Percentiles rank a stretch among this genome's conserved stretches.
Conservation (phyloP, 2,113 vertebrate species). For the Toxostoma redivivum region DNA sequence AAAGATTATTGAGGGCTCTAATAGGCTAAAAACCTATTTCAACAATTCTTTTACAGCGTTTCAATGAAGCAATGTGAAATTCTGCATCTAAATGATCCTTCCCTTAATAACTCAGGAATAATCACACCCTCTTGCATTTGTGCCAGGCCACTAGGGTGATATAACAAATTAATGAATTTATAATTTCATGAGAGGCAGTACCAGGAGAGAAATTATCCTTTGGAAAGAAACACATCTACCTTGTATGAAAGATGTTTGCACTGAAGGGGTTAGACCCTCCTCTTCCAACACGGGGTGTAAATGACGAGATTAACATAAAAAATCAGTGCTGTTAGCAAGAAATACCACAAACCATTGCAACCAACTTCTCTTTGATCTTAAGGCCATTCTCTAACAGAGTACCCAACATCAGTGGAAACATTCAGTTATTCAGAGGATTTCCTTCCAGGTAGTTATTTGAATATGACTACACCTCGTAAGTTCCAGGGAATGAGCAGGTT, state of each 20-base stretch:
- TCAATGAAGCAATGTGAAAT: slow-evolving; percentile 4
- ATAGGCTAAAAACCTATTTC: slow-evolving; percentile 18
- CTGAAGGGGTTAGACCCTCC: not conserved
- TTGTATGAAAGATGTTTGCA: not conserved
- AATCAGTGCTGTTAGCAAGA: not conserved
- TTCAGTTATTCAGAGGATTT: not conserved
- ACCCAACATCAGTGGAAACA: not conserved
- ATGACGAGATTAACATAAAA: not conserved
- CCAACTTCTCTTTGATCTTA: not conserved
- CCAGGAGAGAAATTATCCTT: not conserved
- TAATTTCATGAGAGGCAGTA: not conserved
- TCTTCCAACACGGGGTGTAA: not conserved
- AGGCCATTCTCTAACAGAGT: not conserved
- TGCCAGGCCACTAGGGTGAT: not conserved
- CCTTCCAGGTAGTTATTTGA: not conserved
- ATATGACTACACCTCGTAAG: not conserved
- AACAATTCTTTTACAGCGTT: not conserved
- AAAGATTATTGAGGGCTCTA: slow-evolving; percentile 19
- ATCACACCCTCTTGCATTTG: not conserved
- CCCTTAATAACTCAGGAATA: not conserved
- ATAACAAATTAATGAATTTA: not conserved
- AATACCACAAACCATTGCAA: not conserved
- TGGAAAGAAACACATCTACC: not conserved
- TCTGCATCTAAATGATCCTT: not conserved
- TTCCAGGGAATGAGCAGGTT: not conserved